A percentile compares a stretch with the other conserved stretches of the same genome.
These are phyloP conservation scores for Oligia latruncula DNA, from an alignment of 2,888 invertebrate species.

Conservation along the genomic window DNA sequence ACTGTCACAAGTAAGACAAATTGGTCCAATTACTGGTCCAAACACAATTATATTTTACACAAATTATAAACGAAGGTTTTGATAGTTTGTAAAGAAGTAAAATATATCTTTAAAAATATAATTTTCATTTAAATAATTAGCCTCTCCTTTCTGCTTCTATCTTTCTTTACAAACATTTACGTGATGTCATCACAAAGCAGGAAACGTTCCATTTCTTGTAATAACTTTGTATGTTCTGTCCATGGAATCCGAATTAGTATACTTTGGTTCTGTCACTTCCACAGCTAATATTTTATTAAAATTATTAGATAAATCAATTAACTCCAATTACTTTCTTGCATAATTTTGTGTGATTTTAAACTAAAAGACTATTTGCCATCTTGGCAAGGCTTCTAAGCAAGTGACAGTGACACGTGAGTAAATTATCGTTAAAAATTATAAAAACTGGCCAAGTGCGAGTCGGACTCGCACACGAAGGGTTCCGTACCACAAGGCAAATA, in stretches of 20 bases:
- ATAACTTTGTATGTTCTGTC: neutral
- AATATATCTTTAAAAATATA: neutral
- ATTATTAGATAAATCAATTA: neutral
- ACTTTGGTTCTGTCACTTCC: neutral
- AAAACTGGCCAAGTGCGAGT: no score
- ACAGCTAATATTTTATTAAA: neutral
- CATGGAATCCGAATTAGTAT: no score
- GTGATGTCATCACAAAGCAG: neutral
- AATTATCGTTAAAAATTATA: no score
- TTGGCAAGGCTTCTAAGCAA: no score
- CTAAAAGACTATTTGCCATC: no score
- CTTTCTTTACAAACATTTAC: slow-evolving; percentile 39
- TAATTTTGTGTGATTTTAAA: neutral
- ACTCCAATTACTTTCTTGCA: neutral
- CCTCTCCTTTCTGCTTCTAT: neutral
- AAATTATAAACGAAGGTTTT: neutral
- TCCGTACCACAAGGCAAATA: neutral
- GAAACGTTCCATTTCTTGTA: slow-evolving; percentile 16
- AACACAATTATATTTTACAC: neutral
- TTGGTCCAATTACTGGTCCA: no score
- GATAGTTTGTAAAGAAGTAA: no score
- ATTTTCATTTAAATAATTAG: neutral
- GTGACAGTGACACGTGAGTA: neutral
- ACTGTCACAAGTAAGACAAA: neutral
- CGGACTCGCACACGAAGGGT: neutral